A percentile compares a stretch with the other conserved stretches of the same genome.
These are phyloP conservation scores for Enteromius anoplus DNA, from an alignment of 2,797 vertebrate species.

Conservation along the genomic window DNA sequence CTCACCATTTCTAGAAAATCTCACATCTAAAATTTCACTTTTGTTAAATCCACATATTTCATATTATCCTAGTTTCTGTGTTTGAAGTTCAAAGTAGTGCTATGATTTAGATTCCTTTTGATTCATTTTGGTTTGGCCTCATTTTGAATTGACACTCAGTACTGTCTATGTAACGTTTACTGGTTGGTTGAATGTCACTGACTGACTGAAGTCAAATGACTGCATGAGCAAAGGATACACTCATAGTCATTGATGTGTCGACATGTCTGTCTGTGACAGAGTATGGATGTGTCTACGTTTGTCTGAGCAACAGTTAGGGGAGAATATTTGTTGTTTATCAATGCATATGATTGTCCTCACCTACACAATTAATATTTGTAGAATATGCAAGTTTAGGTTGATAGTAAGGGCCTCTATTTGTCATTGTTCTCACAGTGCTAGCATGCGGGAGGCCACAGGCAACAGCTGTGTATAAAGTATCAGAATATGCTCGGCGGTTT, in stretches of 20 bases:
- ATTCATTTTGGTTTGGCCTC: neutral
- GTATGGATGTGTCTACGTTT: neutral
- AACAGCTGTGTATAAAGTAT: constrained; percentile 97
- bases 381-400: neutral
- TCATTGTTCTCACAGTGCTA: constrained; percentile 79
- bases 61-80: neutral
- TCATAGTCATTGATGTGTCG: neutral
- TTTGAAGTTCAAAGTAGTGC: neutral
- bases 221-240: constrained; percentile 16
- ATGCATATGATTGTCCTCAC: neutral
- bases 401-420: neutral
- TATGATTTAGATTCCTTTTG: neutral
- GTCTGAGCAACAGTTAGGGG: neutral
- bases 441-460: constrained; percentile 95
- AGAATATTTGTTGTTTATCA: neutral
- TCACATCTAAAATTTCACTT: constrained; percentile 13
- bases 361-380: constrained; percentile 2
- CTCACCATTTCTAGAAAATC: neutral
- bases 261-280: neutral
- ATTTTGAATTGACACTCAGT: constrained; percentile 1
- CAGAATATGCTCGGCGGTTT: constrained; percentile 93
- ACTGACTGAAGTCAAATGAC: neutral
- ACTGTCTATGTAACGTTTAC: neutral
- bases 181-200: constrained; percentile 2
- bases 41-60: neutral